Conservation (phyloP, 37 sponge, comb jelly and placozoan species). For the Oscarella lobularis region DNA sequence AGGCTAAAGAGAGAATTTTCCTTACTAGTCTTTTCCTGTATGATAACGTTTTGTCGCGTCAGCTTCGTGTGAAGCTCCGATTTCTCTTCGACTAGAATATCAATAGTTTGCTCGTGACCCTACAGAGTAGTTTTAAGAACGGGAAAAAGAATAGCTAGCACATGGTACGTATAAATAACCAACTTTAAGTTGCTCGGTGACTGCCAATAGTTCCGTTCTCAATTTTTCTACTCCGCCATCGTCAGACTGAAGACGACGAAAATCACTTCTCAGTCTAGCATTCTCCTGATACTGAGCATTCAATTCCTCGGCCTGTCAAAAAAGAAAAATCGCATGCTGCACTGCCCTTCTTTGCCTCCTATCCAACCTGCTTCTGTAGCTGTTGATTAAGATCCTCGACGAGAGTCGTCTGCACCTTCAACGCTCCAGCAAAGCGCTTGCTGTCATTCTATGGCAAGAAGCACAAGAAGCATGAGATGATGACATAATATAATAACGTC, state of each 20-base stretch:
- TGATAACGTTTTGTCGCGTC: conserved; percentile 6
- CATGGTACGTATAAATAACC: too few species aligned
- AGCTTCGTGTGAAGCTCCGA: conserved; percentile 32
- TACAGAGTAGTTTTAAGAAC: too few species aligned
- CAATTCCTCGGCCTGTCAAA: background rate
- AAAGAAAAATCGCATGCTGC: too few species aligned
- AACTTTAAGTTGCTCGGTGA: too few species aligned
- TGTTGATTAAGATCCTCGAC: background rate
- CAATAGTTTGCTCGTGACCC: conserved; percentile 78
- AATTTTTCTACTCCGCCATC: too few species aligned
- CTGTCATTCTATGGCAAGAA: background rate
- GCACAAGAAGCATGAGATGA: background rate
- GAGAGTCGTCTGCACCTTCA: background rate
- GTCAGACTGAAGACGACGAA: too few species aligned
- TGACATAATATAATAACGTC: too few species aligned
- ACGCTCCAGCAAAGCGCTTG: background rate
- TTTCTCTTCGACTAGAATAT: conserved; percentile 72
- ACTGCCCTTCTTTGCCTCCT: background rate
- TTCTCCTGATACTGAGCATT: background rate
- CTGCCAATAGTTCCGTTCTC: too few species aligned
- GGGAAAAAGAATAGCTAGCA: too few species aligned
- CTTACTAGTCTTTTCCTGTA: conserved; percentile 30
- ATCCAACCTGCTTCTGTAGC: background rate
- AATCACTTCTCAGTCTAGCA: background rate
- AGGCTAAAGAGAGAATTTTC: background rate